A percentile compares a stretch with the other conserved stretches of the same genome.
Conservation (phyloP, 2,113 vertebrate genomes). For the Hucho hucho region DNA sequence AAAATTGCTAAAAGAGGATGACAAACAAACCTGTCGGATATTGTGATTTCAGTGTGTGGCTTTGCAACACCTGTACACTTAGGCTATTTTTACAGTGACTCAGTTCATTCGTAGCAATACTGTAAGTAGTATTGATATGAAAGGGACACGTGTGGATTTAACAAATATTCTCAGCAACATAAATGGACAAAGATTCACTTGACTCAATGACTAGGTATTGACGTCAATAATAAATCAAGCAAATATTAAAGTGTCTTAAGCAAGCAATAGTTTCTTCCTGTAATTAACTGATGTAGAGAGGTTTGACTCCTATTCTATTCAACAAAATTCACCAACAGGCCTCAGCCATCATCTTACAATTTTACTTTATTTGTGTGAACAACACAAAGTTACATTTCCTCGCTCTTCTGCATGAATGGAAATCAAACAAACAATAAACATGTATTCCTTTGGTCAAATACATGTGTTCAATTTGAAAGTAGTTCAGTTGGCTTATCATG, state of each 20-base stretch:
- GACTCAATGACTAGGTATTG: conserved; percentile 1
- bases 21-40: neutral
- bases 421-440: conserved; percentile 52
- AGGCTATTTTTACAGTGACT: neutral
- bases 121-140: neutral
- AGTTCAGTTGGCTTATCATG: conserved; percentile 59
- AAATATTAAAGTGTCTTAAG: conserved; percentile 1
- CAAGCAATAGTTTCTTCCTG: neutral
- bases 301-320: neutral
- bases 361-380: conserved; percentile 22
- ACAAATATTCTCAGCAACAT: conserved; percentile 1
- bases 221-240: neutral
- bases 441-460: conserved; percentile 63
- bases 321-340: neutral
- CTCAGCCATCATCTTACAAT: conserved; percentile 26
- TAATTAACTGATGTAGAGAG: neutral
- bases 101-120: neutral
- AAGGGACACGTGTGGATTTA: neutral
- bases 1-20: neutral
- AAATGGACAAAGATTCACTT: neutral
- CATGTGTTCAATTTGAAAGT: conserved; percentile 35
- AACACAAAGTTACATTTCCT: conserved; percentile 27
- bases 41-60: neutral
- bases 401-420: conserved; percentile 32
- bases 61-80: neutral